These are phyloP conservation scores for Meiosimyza platycephala DNA, from an alignment of 2,888 invertebrate species.

Conservation along the genomic window DNA sequence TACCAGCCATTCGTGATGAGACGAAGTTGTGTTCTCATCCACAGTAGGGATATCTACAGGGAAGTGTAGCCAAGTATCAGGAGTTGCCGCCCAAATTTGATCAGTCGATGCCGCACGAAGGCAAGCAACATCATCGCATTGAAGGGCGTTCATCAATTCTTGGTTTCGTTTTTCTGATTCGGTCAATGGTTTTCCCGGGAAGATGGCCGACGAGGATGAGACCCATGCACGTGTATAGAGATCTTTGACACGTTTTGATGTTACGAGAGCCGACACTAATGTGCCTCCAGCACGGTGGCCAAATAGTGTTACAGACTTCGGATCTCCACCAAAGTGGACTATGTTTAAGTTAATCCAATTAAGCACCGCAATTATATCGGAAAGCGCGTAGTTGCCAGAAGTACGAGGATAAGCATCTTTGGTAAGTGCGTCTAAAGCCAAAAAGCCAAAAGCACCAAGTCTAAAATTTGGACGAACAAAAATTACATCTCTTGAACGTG, in stretches of 20 bases:
- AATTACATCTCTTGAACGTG: slow-evolving; percentile 82
- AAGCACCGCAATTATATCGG: slow-evolving; percentile 81
- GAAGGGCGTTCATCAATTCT: slow-evolving; percentile 71
- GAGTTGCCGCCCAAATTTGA: slow-evolving; percentile 76
- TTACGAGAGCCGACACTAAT: slow-evolving; percentile 79
- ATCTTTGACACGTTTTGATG: slow-evolving; percentile 71
- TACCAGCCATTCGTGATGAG: slow-evolving; percentile 80
- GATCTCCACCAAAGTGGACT: slow-evolving; percentile 85
- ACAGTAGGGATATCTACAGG: slow-evolving; percentile 70
- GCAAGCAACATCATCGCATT: slow-evolving; percentile 72
- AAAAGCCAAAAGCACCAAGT: slow-evolving; percentile 82
- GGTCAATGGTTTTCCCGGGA: slow-evolving; percentile 74
- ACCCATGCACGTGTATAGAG: slow-evolving; percentile 84
- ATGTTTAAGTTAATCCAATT: slow-evolving; percentile 87
- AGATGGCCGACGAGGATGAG: slow-evolving; percentile 80
- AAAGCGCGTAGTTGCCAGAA: slow-evolving; percentile 88
- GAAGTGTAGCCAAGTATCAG: slow-evolving; percentile 78
- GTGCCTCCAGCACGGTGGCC: slow-evolving; percentile 90
- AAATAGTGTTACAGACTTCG: slow-evolving; percentile 80
- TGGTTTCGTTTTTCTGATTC: slow-evolving; percentile 74
- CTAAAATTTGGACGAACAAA: slow-evolving; percentile 90
- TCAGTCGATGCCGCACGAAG: slow-evolving; percentile 70
- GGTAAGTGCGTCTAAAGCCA: slow-evolving; percentile 79
- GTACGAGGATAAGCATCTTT: slow-evolving; percentile 77
- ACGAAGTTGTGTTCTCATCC: slow-evolving; percentile 69